A percentile compares a stretch with the other conserved stretches of the same genome.
Conservation (phyloP, 1,140 invertebrate genomes). For the Bombus huntii region DNA sequence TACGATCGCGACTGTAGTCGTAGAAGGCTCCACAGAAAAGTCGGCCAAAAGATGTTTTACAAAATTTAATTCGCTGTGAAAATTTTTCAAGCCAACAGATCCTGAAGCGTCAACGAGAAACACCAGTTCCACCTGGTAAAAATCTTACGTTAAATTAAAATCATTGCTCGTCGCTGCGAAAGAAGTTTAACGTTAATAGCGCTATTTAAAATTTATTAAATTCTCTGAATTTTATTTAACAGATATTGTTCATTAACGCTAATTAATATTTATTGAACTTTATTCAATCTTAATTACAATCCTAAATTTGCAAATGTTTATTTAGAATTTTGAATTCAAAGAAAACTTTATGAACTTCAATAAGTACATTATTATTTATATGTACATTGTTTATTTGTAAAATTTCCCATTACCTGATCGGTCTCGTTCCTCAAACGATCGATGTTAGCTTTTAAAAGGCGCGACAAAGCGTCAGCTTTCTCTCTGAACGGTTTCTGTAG, state of each 20-base stretch:
- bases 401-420: slow-evolving; percentile 56
- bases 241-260: no score
- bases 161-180: neutral
- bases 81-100: slow-evolving; percentile 87
- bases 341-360: no score
- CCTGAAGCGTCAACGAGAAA: slow-evolving; percentile 89
- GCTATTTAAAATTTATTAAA: no score
- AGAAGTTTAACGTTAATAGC: neutral
- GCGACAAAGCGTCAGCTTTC: slow-evolving; percentile 65
- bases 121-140: slow-evolving; percentile 84
- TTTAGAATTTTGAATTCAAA: no score
- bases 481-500: slow-evolving; percentile 38
- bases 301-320: neutral
- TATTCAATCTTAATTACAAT: no score
- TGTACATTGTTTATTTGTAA: neutral
- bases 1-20: slow-evolving; percentile 86
- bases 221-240: no score
- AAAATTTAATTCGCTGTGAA: slow-evolving; percentile 88
- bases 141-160: neutral
- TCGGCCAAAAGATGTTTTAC: slow-evolving; percentile 88
- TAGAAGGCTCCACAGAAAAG: slow-evolving; percentile 86
- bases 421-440: slow-evolving; percentile 64
- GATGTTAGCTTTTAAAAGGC: slow-evolving; percentile 63
- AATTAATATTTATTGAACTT: no score
- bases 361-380: neutral